phyloP scores from a whole-genome alignment of 2,888 invertebrate species.

The Synergus itoensis region DNA sequence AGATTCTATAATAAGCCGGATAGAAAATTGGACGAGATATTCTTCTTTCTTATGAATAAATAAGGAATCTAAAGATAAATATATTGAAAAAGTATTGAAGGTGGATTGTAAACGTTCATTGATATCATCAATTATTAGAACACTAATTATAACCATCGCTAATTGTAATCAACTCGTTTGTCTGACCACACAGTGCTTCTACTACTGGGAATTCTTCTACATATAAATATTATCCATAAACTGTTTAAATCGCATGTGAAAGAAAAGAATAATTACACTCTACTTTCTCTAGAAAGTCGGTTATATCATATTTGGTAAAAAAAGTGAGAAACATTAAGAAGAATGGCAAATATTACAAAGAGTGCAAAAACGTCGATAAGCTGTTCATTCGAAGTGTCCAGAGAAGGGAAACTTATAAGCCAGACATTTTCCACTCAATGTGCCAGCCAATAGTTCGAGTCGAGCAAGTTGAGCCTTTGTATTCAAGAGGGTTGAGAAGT shows the following conservation, averaged over 20 bases:
- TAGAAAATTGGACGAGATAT: constrained; percentile 13
- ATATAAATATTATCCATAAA: too few relatives aligned
- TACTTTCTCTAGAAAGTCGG: background rate
- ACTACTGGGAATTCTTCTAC: background rate
- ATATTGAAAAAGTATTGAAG: background rate
- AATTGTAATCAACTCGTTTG: background rate
- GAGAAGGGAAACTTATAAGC: constrained; percentile 57
- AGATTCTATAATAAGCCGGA: constrained; percentile 19
- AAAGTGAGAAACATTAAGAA: background rate
- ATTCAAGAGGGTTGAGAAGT: constrained; percentile 19
- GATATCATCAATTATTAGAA: background rate
- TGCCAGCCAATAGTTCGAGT: constrained; percentile 63
- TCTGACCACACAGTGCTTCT: background rate
- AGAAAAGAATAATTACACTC: background rate
- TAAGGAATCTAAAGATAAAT: background rate
- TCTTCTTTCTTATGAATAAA: background rate
- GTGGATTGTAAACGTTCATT: background rate
- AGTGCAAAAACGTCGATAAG: background rate
- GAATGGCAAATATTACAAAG: background rate
- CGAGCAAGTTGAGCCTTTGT: constrained; percentile 27
- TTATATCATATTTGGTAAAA: background rate
- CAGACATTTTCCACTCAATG: constrained; percentile 69
- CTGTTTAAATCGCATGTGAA: background rate
- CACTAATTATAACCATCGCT: too few relatives aligned
- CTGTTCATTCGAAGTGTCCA: background rate